A percentile compares a stretch with the other conserved stretches of the same genome.
Conservation (phyloP, 2,888 invertebrate species). For the Tortrix viridana region DNA sequence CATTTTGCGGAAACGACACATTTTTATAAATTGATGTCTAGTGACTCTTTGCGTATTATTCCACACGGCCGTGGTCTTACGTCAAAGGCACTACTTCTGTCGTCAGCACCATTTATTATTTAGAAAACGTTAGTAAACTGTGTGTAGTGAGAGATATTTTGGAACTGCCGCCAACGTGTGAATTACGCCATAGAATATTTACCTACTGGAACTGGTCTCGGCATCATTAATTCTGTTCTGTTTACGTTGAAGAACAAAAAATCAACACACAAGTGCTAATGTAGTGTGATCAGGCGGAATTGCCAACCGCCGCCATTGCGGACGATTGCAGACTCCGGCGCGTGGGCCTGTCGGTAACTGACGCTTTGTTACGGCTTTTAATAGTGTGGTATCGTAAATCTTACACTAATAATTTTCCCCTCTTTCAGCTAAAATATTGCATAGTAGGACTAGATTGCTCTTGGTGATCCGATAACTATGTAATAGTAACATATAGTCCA, state of each 20-base stretch:
- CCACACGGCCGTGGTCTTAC: constrained; percentile 50
- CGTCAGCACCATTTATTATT: constrained; percentile 69
- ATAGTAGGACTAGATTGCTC: no score
- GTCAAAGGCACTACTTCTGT: constrained; percentile 70
- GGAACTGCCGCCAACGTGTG: constrained; percentile 61
- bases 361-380: constrained; percentile 17
- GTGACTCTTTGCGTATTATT: constrained; percentile 63
- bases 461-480: no score
- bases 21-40: constrained; percentile 57
- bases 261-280: constrained; percentile 70
- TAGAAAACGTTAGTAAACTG: constrained; percentile 64
- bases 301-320: constrained; percentile 35
- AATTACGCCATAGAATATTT: constrained; percentile 61
- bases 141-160: constrained; percentile 69
- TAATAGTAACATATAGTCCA: no score
- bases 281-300: constrained; percentile 62
- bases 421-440: no score
- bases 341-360: constrained; percentile 19
- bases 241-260: constrained; percentile 57
- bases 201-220: constrained; percentile 47
- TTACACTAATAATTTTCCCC: no score
- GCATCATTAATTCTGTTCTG: constrained; percentile 67
- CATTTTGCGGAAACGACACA: constrained; percentile 56
- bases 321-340: constrained; percentile 30
- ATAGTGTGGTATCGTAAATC: no score